Evolutionary conservation across 2,113 vertebrate genomes (phyloP).

Genomic region (Dicrurus megarhynchus): DNA sequence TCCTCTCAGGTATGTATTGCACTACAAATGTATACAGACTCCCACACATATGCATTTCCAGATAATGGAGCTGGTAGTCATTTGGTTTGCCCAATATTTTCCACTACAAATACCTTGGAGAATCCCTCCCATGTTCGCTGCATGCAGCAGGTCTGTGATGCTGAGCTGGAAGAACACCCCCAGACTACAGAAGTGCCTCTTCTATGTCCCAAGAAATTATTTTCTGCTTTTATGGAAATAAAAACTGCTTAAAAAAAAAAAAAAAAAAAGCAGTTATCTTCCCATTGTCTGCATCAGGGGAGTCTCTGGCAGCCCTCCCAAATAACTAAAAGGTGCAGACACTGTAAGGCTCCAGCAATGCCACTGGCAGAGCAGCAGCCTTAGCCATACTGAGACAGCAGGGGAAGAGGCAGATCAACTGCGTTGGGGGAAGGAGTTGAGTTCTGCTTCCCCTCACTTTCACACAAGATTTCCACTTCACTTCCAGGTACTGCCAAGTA

Average conservation of each 20-base stretch:
- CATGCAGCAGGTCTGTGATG: neutral
- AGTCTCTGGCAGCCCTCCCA: neutral
- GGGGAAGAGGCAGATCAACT: neutral
- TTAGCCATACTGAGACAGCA: neutral
- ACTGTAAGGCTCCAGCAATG: neutral
- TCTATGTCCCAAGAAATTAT: neutral
- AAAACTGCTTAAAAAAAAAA: neutral
- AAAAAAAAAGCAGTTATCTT: neutral
- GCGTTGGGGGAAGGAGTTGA: neutral
- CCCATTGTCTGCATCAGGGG: neutral
- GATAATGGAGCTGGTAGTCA: neutral
- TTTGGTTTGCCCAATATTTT: neutral
- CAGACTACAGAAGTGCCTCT: neutral
- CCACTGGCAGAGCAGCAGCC: neutral
- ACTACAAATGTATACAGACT: neutral
- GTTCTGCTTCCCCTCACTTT: neutral
- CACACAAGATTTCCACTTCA: neutral
- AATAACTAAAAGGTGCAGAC: neutral
- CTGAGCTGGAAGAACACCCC: neutral
- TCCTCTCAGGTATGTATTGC: neutral
- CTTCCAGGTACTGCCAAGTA: neutral
- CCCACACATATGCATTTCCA: neutral
- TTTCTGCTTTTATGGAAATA: neutral
- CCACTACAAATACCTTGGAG: neutral
- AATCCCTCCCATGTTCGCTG: neutral